Base-by-base conservation (phyloP, 1,140 invertebrate species). In the Hyphantria cunea region DNA sequence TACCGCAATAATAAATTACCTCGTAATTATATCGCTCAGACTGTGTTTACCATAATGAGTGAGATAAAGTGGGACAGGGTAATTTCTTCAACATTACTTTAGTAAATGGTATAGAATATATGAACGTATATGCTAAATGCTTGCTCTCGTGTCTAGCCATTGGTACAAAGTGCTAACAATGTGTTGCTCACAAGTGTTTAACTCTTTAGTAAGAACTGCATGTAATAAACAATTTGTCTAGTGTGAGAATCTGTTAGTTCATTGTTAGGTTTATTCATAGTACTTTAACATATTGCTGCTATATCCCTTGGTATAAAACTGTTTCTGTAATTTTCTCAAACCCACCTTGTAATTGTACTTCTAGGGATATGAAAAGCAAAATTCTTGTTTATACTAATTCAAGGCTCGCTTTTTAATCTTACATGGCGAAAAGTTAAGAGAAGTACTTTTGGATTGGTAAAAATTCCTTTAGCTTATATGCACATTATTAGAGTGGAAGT, bases 21-120 rank as follows among this genome's bases (percentile, higher is more conserved):
- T 5, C 34, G 65, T 78, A 75, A 78, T 78, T 78, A 70, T 74
- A 75, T 78, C 75, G 75, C 62, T 61, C 60, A 47, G 51, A 44
- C 60, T 45, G 64, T 76, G 72, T 80, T 80, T 77, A 80, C 70
- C 56, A 68, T 84, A 86, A 86, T 80, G 80, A 84, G 74, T 58
- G 54, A 86, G 84, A 86, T 88, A 84, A 74, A 80, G 70, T 74
- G 66, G 64, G 67, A 49, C 70, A 68, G 62, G 44, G 48, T 66
- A 55, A 49, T 65, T 59, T 49, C 42, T 33, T 48, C 39, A 32
- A n/a, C 12, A 4, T 48, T 25, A 48, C 47, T 34, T 59, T 25
- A 42, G 42, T 12, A 50, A 60, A 51, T 49, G 37, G 47, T 25
- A 33, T 32, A 33, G 33, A 39, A 42, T 13, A 25, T 25, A 25